phyloP scores from a whole-genome alignment of 1,140 invertebrate genomes.

The Drosophila simulans region DNA sequence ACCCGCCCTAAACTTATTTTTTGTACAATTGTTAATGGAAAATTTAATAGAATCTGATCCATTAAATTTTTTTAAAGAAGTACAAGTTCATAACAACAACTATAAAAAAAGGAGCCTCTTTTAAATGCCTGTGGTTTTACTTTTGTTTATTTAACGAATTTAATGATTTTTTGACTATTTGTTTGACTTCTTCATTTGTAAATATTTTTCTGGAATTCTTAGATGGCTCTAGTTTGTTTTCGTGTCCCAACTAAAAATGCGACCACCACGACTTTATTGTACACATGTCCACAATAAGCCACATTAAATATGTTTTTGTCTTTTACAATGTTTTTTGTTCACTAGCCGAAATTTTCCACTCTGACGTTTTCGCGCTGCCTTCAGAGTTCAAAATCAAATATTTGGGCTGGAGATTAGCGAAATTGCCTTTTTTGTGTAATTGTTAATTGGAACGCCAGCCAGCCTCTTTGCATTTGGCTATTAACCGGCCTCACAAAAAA shows the following conservation, averaged over 20 bases:
- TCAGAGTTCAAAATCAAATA: slow-evolving; percentile 33
- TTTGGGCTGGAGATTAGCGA: slow-evolving; percentile 48
- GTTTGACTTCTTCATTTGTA: background rate
- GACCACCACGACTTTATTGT: slow-evolving; percentile 9
- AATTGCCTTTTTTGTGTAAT: slow-evolving; percentile 46
- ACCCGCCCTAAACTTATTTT: background rate
- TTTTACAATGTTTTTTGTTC: slow-evolving; percentile 23
- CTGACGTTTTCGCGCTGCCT: slow-evolving; percentile 30
- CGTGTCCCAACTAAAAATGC: background rate
- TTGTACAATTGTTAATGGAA: too few relatives aligned
- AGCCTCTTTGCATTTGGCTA: slow-evolving; percentile 5
- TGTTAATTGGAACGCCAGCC: slow-evolving; percentile 53
- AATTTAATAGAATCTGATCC: too few relatives aligned
- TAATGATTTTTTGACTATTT: slow-evolving; percentile 1
- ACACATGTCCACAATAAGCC: slow-evolving; percentile 30
- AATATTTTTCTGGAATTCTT: background rate
- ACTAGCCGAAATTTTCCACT: slow-evolving; percentile 50
- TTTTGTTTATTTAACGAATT: slow-evolving; percentile 1
- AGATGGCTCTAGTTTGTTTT: slow-evolving; percentile 1
- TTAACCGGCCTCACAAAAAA: background rate
- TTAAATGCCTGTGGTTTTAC: background rate
- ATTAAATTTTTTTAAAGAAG: too few relatives aligned
- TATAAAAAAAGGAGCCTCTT: background rate
- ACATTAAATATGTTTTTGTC: slow-evolving; percentile 24
- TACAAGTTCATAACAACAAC: background rate